These are phyloP conservation scores for Synanceia verrucosa DNA, from an alignment of 2,797 vertebrate species.

Conservation along the genomic window DNA sequence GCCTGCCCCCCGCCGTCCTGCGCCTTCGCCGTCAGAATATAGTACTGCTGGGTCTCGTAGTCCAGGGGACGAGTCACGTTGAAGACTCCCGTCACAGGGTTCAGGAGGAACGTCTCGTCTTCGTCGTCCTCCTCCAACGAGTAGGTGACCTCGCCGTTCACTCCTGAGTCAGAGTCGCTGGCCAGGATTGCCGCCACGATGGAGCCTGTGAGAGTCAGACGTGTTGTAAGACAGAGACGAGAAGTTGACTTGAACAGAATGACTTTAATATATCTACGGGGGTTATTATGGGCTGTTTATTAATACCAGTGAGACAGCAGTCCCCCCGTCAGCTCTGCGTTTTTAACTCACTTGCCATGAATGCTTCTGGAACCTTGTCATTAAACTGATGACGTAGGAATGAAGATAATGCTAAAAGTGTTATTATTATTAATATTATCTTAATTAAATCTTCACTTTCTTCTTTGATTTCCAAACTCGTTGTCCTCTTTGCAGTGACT, in stretches of 20 bases:
- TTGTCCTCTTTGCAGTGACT: neutral
- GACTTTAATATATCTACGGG: conserved; percentile 45
- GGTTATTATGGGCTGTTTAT: conserved; percentile 37
- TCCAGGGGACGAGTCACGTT: conserved; percentile 91
- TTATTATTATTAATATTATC: conserved; percentile 16
- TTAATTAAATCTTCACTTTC: conserved; percentile 9
- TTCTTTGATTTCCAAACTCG: conserved; percentile 4
- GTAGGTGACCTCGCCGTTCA: conserved; percentile 95
- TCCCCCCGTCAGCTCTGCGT: conserved; percentile 15
- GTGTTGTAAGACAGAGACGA: conserved; percentile 33
- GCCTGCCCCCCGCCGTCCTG: conserved; percentile 91
- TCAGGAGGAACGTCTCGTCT: conserved; percentile 91
- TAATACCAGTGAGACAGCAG: conserved; percentile 30
- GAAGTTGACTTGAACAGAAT: conserved; percentile 37
- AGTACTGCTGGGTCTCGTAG: conserved; percentile 91
- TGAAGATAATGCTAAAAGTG: neutral
- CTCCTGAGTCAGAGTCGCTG: conserved; percentile 91
- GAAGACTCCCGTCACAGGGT: conserved; percentile 95
- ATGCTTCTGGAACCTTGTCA: neutral
- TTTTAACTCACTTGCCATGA: neutral
- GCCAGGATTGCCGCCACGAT: conserved; percentile 96
- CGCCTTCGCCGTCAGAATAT: conserved; percentile 88
- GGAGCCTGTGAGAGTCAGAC: conserved; percentile 83
- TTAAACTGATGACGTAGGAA: neutral
- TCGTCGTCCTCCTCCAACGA: conserved; percentile 93